Percentiles rank a stretch among this genome's conserved stretches.
phyloP scores from a whole-genome alignment of 2,797 vertebrate species.

The Takifugu rubripes region DNA sequence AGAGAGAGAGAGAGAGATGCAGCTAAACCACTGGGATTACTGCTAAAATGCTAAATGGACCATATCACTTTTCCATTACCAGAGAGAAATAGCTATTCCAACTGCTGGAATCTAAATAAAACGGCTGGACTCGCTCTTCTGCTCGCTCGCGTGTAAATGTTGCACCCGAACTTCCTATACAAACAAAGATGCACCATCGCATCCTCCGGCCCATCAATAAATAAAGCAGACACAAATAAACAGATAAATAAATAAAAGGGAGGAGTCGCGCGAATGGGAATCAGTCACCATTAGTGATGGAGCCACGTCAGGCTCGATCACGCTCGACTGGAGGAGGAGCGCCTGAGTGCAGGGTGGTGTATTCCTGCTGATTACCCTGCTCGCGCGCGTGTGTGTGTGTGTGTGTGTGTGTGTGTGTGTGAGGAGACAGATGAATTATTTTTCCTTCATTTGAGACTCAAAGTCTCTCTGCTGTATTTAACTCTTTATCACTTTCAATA shows the following conservation, averaged over 20 bases:
- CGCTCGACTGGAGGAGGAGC: constrained; percentile 63
- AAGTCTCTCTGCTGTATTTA: neutral
- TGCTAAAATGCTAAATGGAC: constrained; percentile 74
- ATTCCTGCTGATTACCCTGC: constrained; percentile 60
- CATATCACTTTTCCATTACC: constrained; percentile 73
- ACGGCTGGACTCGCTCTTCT: constrained; percentile 56
- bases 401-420: neutral
- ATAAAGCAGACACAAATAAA: constrained; percentile 79
- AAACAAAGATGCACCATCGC: constrained; percentile 63
- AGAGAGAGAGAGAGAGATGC: constrained; percentile 27
- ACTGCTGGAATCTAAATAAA: constrained; percentile 66
- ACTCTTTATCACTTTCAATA: constrained; percentile 3
- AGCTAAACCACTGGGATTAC: constrained; percentile 69
- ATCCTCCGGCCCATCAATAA: constrained; percentile 77
- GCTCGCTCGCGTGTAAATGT: constrained; percentile 56
- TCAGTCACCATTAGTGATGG: constrained; percentile 77
- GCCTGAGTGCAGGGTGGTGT: constrained; percentile 42
- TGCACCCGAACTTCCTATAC: constrained; percentile 25
- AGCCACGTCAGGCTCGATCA: constrained; percentile 69
- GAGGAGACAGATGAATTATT: too few relatives aligned
- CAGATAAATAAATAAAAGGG: constrained; percentile 80
- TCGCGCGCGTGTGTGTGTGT: constrained; percentile 11
- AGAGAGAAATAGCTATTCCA: constrained; percentile 65
- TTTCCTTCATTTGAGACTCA: neutral
- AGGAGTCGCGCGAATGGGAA: constrained; percentile 69